phyloP scores from a whole-genome alignment of 2,113 vertebrate species.

The Peromyscus leucopus region DNA sequence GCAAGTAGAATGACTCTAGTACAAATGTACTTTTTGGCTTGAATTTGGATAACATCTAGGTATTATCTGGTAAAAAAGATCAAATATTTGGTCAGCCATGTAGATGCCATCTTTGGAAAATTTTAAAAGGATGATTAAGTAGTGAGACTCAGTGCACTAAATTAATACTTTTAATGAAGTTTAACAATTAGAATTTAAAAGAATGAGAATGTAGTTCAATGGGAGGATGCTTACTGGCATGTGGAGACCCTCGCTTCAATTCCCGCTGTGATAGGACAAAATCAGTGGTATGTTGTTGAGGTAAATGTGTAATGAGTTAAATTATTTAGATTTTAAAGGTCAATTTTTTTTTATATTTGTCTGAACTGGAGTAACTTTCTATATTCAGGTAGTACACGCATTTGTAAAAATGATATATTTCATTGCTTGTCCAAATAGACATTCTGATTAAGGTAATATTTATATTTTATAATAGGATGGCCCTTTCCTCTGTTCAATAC shows the following conservation, averaged over 20 bases:
- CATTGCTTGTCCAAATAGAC: neutral
- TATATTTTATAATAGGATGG: neutral
- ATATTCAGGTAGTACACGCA: neutral
- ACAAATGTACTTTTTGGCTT: neutral
- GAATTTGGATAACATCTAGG: neutral
- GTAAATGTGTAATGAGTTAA: neutral
- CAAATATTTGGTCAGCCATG: neutral
- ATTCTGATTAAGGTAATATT: constrained; percentile 9
- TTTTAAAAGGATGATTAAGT: constrained; percentile 21
- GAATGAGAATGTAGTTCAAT: neutral
- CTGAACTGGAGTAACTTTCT: neutral
- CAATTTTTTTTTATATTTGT: neutral
- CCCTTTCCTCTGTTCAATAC: neutral
- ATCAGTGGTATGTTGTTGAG: neutral
- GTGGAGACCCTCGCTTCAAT: neutral
- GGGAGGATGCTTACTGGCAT: neutral
- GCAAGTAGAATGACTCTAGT: constrained; percentile 14
- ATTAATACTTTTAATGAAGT: neutral
- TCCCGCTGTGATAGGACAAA: neutral
- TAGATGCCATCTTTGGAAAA: neutral
- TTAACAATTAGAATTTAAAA: constrained; percentile 45
- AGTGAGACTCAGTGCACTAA: neutral
- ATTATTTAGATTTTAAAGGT: constrained; percentile 26
- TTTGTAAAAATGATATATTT: neutral
- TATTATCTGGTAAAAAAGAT: constrained; percentile 30